Percentiles rank a stretch among this genome's conserved stretches.
Conservation (phyloP, 2,797 vertebrate species). For the Varecia variegata region DNA sequence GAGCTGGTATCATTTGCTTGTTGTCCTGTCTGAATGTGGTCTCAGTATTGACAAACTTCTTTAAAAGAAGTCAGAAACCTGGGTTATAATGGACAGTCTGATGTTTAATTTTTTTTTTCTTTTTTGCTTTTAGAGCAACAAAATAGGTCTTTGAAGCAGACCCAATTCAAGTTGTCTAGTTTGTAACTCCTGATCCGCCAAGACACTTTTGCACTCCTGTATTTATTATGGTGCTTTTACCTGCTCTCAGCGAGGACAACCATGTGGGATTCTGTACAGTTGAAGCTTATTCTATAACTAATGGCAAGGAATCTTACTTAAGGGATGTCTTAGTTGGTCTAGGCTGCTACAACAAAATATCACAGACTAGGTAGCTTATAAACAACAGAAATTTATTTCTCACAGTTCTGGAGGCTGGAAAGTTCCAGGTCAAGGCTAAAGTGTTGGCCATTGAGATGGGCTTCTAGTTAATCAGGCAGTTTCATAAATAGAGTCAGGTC, state of each 20-base stretch:
- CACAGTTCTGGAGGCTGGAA: not conserved
- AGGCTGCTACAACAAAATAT: not conserved
- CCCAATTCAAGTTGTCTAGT: not conserved
- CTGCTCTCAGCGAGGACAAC: not conserved
- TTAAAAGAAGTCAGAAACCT: not conserved
- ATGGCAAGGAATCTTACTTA: not conserved
- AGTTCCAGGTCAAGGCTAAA: not conserved
- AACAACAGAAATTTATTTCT: not conserved
- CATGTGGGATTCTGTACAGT: rapidly evolving
- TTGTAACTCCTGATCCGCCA: not conserved
- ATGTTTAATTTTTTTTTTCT: not conserved
- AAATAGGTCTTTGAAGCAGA: not conserved
- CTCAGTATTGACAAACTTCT: not conserved
- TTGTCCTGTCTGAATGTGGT: not conserved
- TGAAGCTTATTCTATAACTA: not conserved
- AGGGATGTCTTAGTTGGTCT: not conserved
- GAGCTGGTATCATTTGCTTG: not conserved
- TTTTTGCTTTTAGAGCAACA: not conserved
- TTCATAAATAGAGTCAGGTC: not conserved
- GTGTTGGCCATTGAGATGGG: not conserved
- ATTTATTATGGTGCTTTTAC: rapidly evolving
- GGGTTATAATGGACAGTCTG: not conserved
- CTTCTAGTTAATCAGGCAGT: not conserved
- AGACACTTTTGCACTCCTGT: too few species aligned
- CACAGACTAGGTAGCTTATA: not conserved